Evolutionary conservation across 2,113 vertebrate species (phyloP).

Genomic region (Chaenogobius annularis): DNA sequence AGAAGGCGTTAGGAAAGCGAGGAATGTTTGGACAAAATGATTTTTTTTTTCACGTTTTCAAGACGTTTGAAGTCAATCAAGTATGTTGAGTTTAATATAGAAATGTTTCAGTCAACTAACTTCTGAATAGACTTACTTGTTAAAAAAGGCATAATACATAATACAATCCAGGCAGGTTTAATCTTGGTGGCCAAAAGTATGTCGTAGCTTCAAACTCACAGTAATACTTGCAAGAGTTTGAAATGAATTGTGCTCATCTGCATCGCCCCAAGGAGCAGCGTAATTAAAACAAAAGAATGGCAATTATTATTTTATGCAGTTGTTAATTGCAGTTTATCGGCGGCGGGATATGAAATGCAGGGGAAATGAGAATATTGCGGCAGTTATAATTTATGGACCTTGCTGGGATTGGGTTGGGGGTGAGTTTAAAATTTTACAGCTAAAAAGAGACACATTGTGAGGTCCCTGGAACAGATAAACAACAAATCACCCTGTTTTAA

Average conservation of each 20-base stretch:
- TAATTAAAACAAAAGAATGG: constrained; percentile 42
- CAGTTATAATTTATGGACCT: constrained; percentile 30
- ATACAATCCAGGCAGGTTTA: not conserved
- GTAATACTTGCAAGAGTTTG: constrained; percentile 15
- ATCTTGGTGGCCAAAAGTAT: constrained; percentile 8
- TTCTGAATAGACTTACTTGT: not conserved
- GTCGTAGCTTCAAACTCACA: not conserved
- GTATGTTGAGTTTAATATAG: no score
- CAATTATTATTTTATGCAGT: constrained; percentile 46
- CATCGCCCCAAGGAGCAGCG: constrained; percentile 26
- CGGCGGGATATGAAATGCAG: constrained; percentile 21
- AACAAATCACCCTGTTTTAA: constrained; percentile 55
- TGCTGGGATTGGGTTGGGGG: constrained; percentile 1
- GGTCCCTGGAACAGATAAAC: constrained; percentile 51
- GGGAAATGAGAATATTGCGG: constrained; percentile 27
- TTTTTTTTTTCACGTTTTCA: no score
- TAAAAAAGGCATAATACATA: not conserved
- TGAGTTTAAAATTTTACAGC: constrained; percentile 13
- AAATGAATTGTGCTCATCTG: constrained; percentile 25
- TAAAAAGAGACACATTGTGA: constrained; percentile 8
- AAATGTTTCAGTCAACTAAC: no score
- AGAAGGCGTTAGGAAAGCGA: no score
- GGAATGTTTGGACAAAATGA: no score
- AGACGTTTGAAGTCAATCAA: no score
- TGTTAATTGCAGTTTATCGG: constrained; percentile 48